phyloP scores from a whole-genome alignment of 2,888 invertebrate species.

The Pherbina coryleti region DNA sequence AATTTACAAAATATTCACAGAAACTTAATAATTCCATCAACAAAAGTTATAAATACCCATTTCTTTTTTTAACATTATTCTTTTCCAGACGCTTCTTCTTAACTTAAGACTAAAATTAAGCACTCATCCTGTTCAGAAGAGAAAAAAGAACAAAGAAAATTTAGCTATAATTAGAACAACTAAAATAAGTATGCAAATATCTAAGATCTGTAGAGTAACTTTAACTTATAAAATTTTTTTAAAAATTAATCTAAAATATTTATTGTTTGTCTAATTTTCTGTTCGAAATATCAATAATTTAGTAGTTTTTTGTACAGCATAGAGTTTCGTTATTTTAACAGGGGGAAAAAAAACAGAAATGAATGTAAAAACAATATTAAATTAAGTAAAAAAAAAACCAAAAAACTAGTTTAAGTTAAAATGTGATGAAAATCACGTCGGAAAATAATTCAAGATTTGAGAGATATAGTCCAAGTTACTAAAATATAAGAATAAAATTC shows the following conservation, averaged over 20 bases:
- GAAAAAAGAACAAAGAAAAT: not conserved
- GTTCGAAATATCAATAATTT: not conserved
- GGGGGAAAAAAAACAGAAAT: not conserved
- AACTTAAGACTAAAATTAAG: constrained; percentile 57
- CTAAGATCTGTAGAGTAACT: not conserved
- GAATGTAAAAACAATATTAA: not conserved
- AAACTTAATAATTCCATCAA: no score
- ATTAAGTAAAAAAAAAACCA: not conserved
- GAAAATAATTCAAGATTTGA: no score
- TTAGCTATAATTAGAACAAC: constrained; percentile 10
- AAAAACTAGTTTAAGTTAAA: not conserved
- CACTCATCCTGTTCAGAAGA: constrained; percentile 11
- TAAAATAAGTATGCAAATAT: not conserved
- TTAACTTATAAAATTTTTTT: not conserved
- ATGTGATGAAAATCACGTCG: not conserved
- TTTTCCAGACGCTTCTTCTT: constrained; percentile 60
- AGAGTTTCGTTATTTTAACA: not conserved
- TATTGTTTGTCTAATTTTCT: not conserved
- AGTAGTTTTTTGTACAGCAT: constrained; percentile 25
- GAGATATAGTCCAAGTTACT: no score
- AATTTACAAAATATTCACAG: not conserved
- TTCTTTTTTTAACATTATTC: not conserved
- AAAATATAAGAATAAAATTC: no score
- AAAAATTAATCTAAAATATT: not conserved
- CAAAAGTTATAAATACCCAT: no score